phyloP scores from a whole-genome alignment of 2,888 invertebrate species.

The Salpingus planirostris region DNA sequence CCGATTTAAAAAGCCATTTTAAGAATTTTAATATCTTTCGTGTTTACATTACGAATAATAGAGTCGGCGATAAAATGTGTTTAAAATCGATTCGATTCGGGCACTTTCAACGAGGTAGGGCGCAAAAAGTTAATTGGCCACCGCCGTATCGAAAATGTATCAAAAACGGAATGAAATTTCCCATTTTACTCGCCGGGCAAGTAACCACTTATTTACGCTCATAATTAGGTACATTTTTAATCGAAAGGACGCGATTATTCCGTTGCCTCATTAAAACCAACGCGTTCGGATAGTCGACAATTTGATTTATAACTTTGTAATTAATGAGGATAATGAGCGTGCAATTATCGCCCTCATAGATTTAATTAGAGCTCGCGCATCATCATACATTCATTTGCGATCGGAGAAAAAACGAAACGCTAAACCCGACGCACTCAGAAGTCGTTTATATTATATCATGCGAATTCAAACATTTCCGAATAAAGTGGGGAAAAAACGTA shows the following conservation, averaged over 20 bases:
- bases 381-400: no score
- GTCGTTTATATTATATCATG: no score
- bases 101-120: conserved; percentile 2
- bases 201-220: neutral
- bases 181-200: no score
- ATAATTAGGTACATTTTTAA: neutral
- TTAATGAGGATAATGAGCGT: conserved; percentile 18
- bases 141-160: no score
- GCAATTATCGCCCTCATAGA: conserved; percentile 15
- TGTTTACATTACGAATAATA: conserved; percentile 2
- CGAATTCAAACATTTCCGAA: no score
- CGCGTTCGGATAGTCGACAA: conserved; percentile 4
- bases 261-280: conserved; percentile 3
- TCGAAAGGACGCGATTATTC: neutral
- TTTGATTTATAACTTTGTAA: conserved; percentile 15
- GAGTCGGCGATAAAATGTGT: conserved; percentile 2
- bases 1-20: no score
- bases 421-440: no score
- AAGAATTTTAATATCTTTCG: conserved; percentile 1
- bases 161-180: no score
- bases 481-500: no score
- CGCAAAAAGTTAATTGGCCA: conserved; percentile 2
- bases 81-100: conserved; percentile 4
- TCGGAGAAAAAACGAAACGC: no score
- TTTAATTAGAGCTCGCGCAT: conserved; percentile 17